Evolutionary conservation across 2,888 invertebrate genomes (phyloP).

Genomic region (Spodoptera picta): DNA sequence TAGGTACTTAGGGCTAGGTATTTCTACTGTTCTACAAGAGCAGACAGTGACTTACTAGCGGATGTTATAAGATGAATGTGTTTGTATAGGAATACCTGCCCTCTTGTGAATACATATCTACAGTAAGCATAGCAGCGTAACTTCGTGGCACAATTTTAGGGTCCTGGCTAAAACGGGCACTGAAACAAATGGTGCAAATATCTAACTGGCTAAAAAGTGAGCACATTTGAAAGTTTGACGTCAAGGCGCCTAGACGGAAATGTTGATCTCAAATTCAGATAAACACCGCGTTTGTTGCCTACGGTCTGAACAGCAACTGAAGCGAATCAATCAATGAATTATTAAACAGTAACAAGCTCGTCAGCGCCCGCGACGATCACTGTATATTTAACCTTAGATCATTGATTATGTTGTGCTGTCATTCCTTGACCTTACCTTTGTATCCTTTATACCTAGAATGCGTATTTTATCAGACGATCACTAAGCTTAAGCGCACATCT

Average conservation of each 20-base stretch:
- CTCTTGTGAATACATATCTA: no score
- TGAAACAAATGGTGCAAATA: neutral
- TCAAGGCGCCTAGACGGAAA: conserved; percentile 59
- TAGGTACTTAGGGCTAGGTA: no score
- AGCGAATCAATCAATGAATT: conserved; percentile 79
- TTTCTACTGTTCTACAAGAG: no score
- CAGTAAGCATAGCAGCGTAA: neutral
- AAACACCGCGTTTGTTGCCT: conserved; percentile 64
- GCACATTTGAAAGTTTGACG: conserved; percentile 53
- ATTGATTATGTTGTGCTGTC: conserved; percentile 69
- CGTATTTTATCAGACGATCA: conserved; percentile 30
- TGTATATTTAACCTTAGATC: conserved; percentile 81
- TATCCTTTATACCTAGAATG: conserved; percentile 27
- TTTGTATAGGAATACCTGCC: no score
- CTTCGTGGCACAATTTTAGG: conserved; percentile 3
- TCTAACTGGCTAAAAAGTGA: neutral
- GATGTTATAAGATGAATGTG: no score
- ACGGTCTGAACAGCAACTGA: conserved; percentile 62
- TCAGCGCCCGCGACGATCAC: conserved; percentile 64
- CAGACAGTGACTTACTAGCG: no score
- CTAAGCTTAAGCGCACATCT: conserved; percentile 23
- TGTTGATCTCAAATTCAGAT: conserved; percentile 74
- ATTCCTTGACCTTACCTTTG: conserved; percentile 67
- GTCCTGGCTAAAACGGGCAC: neutral
- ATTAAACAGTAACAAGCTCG: conserved; percentile 73